These are phyloP conservation scores for Hyles lineata DNA, from an alignment of 2,888 invertebrate genomes.

Conservation along the genomic window DNA sequence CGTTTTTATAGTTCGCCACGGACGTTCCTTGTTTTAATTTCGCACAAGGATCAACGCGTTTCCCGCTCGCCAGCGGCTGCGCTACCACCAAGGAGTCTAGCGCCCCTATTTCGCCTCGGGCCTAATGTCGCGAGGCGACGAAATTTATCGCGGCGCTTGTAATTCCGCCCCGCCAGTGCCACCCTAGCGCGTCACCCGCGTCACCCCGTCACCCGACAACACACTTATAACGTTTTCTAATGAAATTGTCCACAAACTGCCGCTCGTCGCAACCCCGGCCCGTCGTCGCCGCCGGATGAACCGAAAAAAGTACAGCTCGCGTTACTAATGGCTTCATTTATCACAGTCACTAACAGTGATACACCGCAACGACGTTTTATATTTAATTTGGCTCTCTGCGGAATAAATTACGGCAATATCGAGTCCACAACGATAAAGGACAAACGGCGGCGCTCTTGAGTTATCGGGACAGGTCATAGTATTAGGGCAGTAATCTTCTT, in stretches of 20 bases:
- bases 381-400: constrained; percentile 82
- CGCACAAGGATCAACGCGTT: constrained; percentile 69
- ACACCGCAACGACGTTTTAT: constrained; percentile 84
- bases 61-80: constrained; percentile 50
- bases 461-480: constrained; percentile 75
- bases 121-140: constrained; percentile 77
- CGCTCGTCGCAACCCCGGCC: constrained; percentile 75
- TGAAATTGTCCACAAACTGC: constrained; percentile 84
- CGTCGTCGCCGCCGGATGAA: constrained; percentile 81
- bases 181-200: constrained; percentile 61
- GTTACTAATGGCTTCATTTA: constrained; percentile 85
- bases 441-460: constrained; percentile 68
- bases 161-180: constrained; percentile 71
- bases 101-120: constrained; percentile 69
- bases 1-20: constrained; percentile 76
- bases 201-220: constrained; percentile 78
- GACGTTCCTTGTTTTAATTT: constrained; percentile 82
- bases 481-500: constrained; percentile 73
- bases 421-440: constrained; percentile 76
- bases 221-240: constrained; percentile 84
- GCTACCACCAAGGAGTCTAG: constrained; percentile 47
- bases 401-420: constrained; percentile 83
- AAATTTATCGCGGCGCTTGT: constrained; percentile 83
- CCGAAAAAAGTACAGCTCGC: constrained; percentile 84
- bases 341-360: constrained; percentile 85